Conservation (phyloP, 2,888 invertebrate genomes). For the Coleophora flavipennella region DNA sequence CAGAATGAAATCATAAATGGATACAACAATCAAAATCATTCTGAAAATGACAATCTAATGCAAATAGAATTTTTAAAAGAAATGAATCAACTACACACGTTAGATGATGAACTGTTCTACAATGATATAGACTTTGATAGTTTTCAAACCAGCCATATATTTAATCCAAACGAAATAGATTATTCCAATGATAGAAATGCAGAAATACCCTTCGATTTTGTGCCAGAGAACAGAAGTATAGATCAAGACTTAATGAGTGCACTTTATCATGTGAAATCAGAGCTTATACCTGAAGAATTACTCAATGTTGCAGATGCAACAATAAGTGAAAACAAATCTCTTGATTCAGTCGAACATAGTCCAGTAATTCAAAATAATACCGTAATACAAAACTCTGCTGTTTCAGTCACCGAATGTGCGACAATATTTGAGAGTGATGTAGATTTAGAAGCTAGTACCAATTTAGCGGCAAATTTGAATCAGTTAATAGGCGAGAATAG, state of each 20-base stretch:
- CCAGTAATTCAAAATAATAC: constrained; percentile 13
- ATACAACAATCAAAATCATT: constrained; percentile 25
- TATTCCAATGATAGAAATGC: constrained; percentile 35
- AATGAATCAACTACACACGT: constrained; percentile 53
- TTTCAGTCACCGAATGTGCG: constrained; percentile 53
- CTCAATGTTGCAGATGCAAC: constrained; percentile 35
- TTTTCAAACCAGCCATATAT: constrained; percentile 49
- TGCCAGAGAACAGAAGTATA: constrained; percentile 36
- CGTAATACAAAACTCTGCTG: constrained; percentile 21
- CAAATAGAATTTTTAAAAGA: constrained; percentile 60
- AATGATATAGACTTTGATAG: constrained; percentile 60
- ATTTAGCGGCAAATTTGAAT: constrained; percentile 59
- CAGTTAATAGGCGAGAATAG: constrained; percentile 60
- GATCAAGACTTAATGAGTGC: constrained; percentile 58
- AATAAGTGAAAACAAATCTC: constrained; percentile 20
- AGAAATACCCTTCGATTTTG: constrained; percentile 48
- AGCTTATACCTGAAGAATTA: constrained; percentile 45
- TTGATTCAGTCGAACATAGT: too few relatives aligned
- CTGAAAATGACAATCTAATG: constrained; percentile 44
- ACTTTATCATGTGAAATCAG: constrained; percentile 40
- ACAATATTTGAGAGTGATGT: constrained; percentile 66
- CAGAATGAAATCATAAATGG: constrained; percentile 39
- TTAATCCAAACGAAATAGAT: constrained; percentile 44
- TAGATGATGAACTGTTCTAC: constrained; percentile 57
- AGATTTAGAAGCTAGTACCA: constrained; percentile 59